These are phyloP conservation scores for Hoplostethus mediterraneus DNA, from an alignment of 2,797 vertebrate species.

Conservation along the genomic window DNA sequence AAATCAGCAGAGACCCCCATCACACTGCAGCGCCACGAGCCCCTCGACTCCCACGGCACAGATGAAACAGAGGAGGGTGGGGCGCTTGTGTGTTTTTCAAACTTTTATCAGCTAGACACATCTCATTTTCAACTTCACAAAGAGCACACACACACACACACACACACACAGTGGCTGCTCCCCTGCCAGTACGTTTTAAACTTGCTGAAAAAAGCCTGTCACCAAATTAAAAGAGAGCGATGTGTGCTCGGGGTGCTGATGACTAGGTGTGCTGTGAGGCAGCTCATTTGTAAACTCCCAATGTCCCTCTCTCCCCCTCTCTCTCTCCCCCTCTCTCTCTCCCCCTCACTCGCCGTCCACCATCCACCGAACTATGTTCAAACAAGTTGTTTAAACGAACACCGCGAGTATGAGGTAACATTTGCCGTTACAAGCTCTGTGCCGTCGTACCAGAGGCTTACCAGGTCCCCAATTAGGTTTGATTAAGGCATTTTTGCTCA, in stretches of 20 bases:
- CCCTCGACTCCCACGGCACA: constrained; percentile 1
- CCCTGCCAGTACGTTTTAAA: constrained; percentile 26
- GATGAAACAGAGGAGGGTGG: constrained; percentile 17
- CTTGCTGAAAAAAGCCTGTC: constrained; percentile 24
- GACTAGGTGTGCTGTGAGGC: constrained; percentile 17
- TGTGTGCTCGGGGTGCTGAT: constrained; percentile 32
- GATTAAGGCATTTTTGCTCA: constrained; percentile 25
- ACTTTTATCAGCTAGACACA: constrained; percentile 7
- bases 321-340: background rate
- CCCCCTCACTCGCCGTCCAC: constrained; percentile 7
- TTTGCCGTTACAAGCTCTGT: constrained; percentile 28
- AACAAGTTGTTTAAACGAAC: constrained; percentile 37
- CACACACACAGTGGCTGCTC: constrained; percentile 10
- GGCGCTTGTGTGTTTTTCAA: background rate
- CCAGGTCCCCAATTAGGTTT: constrained; percentile 42
- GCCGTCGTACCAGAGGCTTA: constrained; percentile 6
- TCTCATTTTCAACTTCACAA: constrained; percentile 10
- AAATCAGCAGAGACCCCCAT: constrained; percentile 12
- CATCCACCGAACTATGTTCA: constrained; percentile 22
- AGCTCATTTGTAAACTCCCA: constrained; percentile 44
- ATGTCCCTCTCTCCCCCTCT: constrained; percentile 7
- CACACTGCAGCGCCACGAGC: background rate
- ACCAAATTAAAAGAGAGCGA: constrained; percentile 51
- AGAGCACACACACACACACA: background rate
- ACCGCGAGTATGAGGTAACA: constrained; percentile 17